Evolutionary conservation across 2,113 vertebrate species (phyloP).

Genomic region (Benitochromis conjunctus): DNA sequence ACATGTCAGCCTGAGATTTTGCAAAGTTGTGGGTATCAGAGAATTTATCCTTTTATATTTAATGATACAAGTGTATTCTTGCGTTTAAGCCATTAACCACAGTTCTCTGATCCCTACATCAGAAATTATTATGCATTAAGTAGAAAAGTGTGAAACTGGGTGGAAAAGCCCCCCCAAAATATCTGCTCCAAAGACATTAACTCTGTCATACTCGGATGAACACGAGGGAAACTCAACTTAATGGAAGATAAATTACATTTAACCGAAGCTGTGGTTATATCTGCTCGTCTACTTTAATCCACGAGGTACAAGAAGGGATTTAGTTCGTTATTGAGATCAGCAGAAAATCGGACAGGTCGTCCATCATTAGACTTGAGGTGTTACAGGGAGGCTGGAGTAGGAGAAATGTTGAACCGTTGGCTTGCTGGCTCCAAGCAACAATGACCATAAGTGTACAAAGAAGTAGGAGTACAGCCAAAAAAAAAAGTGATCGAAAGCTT

Average conservation of each 20-base stretch:
- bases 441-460: too few relatives aligned
- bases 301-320: rapidly evolving
- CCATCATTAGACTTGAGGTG: rapidly evolving
- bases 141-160: background rate
- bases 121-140: background rate
- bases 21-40: background rate
- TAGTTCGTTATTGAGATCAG: background rate
- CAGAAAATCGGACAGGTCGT: background rate
- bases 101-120: background rate
- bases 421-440: too few relatives aligned
- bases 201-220: background rate
- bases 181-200: background rate
- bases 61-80: background rate
- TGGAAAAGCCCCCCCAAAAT: background rate
- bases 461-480: background rate
- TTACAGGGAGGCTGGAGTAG: background rate
- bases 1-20: background rate
- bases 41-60: background rate
- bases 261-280: background rate
- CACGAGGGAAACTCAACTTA: background rate
- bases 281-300: background rate
- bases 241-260: background rate
- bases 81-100: background rate
- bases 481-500: too few relatives aligned
- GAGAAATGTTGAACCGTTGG: background rate